Conservation (phyloP, 1,140 invertebrate species). For the Ooceraea biroi region DNA sequence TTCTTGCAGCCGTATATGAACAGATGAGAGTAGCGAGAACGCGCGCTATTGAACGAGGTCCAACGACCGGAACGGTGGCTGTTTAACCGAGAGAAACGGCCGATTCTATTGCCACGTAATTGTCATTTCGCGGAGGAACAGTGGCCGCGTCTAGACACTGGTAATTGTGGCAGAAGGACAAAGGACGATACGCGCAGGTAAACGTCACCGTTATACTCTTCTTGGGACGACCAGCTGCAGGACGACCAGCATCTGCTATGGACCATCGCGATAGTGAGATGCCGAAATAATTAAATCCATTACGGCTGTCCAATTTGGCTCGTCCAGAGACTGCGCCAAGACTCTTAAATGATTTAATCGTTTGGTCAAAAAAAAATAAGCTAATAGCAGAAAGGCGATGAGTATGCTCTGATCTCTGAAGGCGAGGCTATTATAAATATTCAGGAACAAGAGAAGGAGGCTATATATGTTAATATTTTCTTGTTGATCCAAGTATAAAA, state of each 20-base stretch:
- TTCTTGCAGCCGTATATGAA: not conserved
- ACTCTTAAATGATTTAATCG: conserved; percentile 58
- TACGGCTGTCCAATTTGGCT: conserved; percentile 36
- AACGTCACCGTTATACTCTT: conserved; percentile 59
- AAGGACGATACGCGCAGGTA: conserved; percentile 68
- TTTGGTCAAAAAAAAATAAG: not conserved
- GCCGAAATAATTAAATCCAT: conserved; percentile 71
- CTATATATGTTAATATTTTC: not conserved
- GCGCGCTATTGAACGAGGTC: not conserved
- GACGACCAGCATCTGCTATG: not conserved
- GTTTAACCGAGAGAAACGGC: conserved; percentile 59
- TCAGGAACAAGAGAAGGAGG: not conserved
- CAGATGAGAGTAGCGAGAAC: not conserved
- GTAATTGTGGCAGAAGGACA: conserved; percentile 76
- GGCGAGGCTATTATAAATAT: conserved; percentile 30
- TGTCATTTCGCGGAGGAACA: conserved; percentile 73
- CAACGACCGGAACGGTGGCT: conserved; percentile 15
- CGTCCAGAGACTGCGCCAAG: conserved; percentile 2
- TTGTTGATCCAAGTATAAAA: not conserved
- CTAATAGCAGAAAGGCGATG: not conserved
- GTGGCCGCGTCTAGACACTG: conserved; percentile 72
- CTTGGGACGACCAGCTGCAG: conserved; percentile 9
- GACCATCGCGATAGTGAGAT: conserved; percentile 11
- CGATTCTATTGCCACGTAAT: conserved; percentile 70
- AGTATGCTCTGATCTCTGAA: not conserved